Conservation (phyloP, 2,797 vertebrate genomes). For the Scolopax bukidnonensis region DNA sequence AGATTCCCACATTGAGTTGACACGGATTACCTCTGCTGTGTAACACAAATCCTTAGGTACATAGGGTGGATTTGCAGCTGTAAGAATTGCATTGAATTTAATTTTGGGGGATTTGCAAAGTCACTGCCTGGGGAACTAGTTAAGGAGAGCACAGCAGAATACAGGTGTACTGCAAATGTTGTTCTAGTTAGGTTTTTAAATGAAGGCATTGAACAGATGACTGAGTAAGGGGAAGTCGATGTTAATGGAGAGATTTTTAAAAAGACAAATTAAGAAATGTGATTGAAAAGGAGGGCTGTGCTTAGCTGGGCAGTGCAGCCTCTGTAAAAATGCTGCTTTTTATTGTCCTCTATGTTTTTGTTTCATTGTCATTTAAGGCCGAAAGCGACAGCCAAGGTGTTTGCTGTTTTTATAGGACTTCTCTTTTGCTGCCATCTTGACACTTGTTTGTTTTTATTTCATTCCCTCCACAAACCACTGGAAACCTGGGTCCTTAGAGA, state of each 20-base stretch:
- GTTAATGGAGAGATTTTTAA: background rate
- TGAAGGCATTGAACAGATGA: background rate
- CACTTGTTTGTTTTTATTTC: background rate
- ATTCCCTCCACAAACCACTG: background rate
- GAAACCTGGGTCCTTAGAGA: background rate
- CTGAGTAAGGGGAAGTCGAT: background rate
- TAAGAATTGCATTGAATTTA: background rate
- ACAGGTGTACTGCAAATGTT: background rate
- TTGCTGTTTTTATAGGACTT: background rate
- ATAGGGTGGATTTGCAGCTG: background rate
- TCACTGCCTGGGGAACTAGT: background rate
- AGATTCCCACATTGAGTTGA: background rate
- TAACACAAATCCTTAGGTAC: background rate
- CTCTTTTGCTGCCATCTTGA: background rate
- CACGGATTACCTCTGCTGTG: background rate
- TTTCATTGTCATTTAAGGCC: background rate
- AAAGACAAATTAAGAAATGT: background rate
- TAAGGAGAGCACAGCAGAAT: background rate
- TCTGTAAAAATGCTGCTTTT: background rate
- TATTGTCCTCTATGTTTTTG: background rate
- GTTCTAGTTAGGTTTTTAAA: background rate
- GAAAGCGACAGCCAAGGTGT: background rate
- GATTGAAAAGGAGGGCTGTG: background rate
- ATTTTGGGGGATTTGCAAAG: background rate
- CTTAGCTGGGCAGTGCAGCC: background rate